These are phyloP conservation scores for Desmophyllum pertusum DNA, from an alignment of 92 coral and sea anemone genomes.

Conservation along the genomic window DNA sequence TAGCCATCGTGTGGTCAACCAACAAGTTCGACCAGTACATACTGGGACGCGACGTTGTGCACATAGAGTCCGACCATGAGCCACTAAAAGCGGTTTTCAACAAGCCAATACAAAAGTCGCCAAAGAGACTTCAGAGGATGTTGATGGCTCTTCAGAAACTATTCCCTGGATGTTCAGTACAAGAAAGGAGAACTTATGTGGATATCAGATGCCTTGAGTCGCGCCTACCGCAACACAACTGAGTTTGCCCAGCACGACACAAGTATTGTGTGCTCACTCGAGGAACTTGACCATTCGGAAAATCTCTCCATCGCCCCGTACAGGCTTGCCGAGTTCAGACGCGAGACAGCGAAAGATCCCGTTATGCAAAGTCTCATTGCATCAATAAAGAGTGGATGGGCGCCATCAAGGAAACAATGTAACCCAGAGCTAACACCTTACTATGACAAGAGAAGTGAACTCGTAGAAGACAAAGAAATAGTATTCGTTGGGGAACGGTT, in stretches of 20 bases:
- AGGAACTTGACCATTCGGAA: too few species aligned
- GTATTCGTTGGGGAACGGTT: slow-evolving; percentile 36
- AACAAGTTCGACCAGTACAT: slow-evolving; percentile 60
- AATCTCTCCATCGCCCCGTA: too few species aligned
- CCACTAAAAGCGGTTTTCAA: slow-evolving; percentile 55
- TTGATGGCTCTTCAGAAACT: slow-evolving; percentile 44
- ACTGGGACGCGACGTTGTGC: slow-evolving; percentile 41
- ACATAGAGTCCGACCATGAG: slow-evolving; percentile 47
- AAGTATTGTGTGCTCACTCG: too few species aligned
- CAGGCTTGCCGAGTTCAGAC: too few species aligned
- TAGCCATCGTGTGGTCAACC: slow-evolving; percentile 53
- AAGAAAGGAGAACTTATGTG: slow-evolving; percentile 55
- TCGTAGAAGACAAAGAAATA: slow-evolving; percentile 38
- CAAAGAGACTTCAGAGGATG: slow-evolving; percentile 55
- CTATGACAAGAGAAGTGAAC: slow-evolving; percentile 48
- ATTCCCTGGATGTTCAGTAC: slow-evolving; percentile 42
- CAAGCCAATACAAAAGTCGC: slow-evolving; percentile 46
- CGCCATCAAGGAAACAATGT: slow-evolving; percentile 18
- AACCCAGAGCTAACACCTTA: slow-evolving; percentile 17
- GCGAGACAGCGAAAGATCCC: slow-evolving; percentile 33
- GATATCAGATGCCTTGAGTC: slow-evolving; percentile 46
- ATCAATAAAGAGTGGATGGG: slow-evolving; percentile 40
- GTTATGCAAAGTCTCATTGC: slow-evolving; percentile 43
- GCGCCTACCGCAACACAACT: slow-evolving; percentile 45
- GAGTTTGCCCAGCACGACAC: slow-evolving; percentile 39